A percentile compares a stretch with the other conserved stretches of the same genome.
Conservation (phyloP, 2,888 invertebrate genomes). For the Serrognathus titanus region DNA sequence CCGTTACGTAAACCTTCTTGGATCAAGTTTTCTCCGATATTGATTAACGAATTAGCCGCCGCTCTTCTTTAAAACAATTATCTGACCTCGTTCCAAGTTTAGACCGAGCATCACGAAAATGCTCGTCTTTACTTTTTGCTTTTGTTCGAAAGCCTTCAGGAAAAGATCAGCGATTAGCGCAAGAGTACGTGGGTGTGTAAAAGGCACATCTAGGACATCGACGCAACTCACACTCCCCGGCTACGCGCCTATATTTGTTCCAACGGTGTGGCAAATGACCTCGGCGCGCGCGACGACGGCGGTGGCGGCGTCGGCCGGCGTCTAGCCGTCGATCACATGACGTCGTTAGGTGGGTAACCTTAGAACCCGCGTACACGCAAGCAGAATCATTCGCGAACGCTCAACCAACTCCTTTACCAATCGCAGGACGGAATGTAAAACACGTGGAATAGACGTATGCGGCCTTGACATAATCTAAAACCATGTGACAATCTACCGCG, state of each 20-base stretch:
- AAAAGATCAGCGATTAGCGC: too few relatives aligned
- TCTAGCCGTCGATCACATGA: slow-evolving; percentile 16
- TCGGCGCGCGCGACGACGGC: slow-evolving; percentile 18
- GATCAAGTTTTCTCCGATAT: too few relatives aligned
- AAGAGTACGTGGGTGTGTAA: not conserved
- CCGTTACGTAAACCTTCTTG: too few relatives aligned
- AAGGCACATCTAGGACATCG: not conserved
- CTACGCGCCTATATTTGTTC: slow-evolving; percentile 21
- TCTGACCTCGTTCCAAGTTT: too few relatives aligned
- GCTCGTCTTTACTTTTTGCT: too few relatives aligned
- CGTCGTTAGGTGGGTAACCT: not conserved
- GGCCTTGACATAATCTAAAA: not conserved
- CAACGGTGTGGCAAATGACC: slow-evolving; percentile 32
- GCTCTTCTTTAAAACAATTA: too few relatives aligned
- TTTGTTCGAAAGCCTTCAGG: too few relatives aligned
- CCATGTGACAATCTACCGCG: too few relatives aligned
- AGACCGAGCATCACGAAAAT: too few relatives aligned
- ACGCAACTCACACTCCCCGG: not conserved
- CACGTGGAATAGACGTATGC: not conserved
- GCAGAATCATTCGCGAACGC: not conserved
- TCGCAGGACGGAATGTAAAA: too few relatives aligned
- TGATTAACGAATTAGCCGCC: too few relatives aligned
- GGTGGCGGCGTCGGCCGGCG: slow-evolving; percentile 13
- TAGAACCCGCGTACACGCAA: not conserved
- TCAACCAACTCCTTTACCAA: not conserved